Conservation (phyloP, 2,888 invertebrate genomes). For the Punctoribates punctum region DNA sequence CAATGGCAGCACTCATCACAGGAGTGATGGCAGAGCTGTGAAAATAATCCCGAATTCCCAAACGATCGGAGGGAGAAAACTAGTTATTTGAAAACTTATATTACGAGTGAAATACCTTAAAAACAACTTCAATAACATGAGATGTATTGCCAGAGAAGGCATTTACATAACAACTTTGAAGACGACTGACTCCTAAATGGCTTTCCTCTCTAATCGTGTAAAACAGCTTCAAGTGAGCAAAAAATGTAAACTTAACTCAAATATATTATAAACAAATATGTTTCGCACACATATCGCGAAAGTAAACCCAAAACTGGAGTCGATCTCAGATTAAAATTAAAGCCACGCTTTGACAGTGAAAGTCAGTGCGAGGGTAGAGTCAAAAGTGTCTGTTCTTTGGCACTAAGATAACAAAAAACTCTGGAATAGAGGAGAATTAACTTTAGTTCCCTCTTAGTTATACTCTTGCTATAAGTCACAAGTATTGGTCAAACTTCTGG, state of each 20-base stretch:
- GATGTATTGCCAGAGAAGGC: neutral
- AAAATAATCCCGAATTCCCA: constrained; percentile 28
- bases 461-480: neutral
- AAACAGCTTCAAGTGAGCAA: neutral
- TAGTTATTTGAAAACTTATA: constrained; percentile 18
- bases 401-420: constrained; percentile 25
- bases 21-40: neutral
- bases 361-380: neutral
- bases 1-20: neutral
- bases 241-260: constrained; percentile 16
- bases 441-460: too few species aligned
- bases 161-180: neutral
- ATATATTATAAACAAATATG: constrained; percentile 25
- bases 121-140: neutral
- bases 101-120: constrained; percentile 1
- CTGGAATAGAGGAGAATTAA: neutral
- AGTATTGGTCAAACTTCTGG: constrained; percentile 10
- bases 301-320: neutral
- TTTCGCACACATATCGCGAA: neutral
- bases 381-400: neutral
- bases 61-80: constrained; percentile 23
- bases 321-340: neutral
- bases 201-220: constrained; percentile 15
- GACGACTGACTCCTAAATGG: constrained; percentile 4
- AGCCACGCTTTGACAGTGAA: neutral